Evolutionary conservation across 2,888 invertebrate species (phyloP), one percentile per base, ranked within the genome.

Genomic region (Copidosoma aretas): DNA sequence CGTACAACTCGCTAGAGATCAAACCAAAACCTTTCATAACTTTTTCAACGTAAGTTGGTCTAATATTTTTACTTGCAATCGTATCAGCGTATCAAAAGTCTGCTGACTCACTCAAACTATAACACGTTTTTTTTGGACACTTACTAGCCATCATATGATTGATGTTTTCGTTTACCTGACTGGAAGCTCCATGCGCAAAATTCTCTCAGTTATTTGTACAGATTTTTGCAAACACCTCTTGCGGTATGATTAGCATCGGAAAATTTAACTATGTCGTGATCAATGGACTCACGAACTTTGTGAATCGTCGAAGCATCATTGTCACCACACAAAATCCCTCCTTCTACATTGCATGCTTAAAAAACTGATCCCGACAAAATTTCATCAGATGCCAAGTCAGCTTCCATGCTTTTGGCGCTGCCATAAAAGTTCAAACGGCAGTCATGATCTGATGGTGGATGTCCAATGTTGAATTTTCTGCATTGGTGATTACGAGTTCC

Each of bases 391-490:
- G 74, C 77, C 19, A 71, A 70, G 68, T 75, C 64, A 41, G 77
- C 70, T 60, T 79, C 75, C 77, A 78, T 78, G 1, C 75, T 75
- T 71, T 78, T 80, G 0, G 76, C 75, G 63, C 73, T 73, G 10
- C 75, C 77, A 12, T 32, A 25, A 57, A 75, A 78, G 69, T 77
- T 78, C 10, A 64, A 14, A 25, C 76, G 61, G 43, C 77, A 78
- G 43, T 74, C 74, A 67, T 77, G 75, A 49, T 75, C 71, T 2
- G 58, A 12, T 25, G 41, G 24, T 5, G 53, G 12, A 58, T 66
- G 64, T 22, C 74, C 74, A 15, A 1, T 24, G 56, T 76, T 74
- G 68, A 75, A 78, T 64, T 60, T 69, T 46, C 60, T 67, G 46
- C 76, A 79, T 64, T 75, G 73, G 53, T 75, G 63, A 56, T 75